Evolutionary conservation across 2,113 vertebrate genomes (phyloP), one percentile per base, ranked within the genome.

Genomic region (Esox niger): DNA sequence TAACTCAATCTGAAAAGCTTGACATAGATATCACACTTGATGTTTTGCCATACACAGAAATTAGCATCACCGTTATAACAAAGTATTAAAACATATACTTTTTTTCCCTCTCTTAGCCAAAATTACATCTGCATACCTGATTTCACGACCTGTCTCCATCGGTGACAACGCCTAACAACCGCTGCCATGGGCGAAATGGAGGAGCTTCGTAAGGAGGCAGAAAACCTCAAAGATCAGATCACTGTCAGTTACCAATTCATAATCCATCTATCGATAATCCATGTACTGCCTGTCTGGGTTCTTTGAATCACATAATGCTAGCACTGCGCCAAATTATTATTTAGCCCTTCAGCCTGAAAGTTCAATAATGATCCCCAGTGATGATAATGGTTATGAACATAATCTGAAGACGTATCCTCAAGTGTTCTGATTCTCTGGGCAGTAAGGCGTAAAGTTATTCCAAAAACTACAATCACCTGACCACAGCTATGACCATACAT

Each of bases 161-260:
- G 73, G 83, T 86, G 83, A 86, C 71, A 38, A 76, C 62, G 70
- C 73, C 79, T 83, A 63, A 74, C 71, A 70, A 73, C 75, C 80
- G 83, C 77, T 71, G 26, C 85, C 87, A 98, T 98, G 97, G 95
- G 94, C 86, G 97, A 99, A 90, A 94, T 99, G 86, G 97, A 96
- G 57, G 87, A 98, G 87, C 82, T 99, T 88, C 90, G 94, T 84
- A 95, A 98, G 84, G 97, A 99, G 82, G 93, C 94, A 1, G 95
- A 98, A 71, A 93, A 85, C 79, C 92, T 99, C 80, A 98, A 99
- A 91, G 95, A 96, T 70, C 94, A 99, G 84, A 99, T 99, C 75
- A 92, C 93, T 72, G 97, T 98, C 86, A 95, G 84, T 84, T 59
- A 38, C 11, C 17, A 27, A 23, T 23, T 2, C 11, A 31, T 32